Evolutionary conservation across 1,140 invertebrate genomes (phyloP).

Genomic region (Drosophila pandora): DNA sequence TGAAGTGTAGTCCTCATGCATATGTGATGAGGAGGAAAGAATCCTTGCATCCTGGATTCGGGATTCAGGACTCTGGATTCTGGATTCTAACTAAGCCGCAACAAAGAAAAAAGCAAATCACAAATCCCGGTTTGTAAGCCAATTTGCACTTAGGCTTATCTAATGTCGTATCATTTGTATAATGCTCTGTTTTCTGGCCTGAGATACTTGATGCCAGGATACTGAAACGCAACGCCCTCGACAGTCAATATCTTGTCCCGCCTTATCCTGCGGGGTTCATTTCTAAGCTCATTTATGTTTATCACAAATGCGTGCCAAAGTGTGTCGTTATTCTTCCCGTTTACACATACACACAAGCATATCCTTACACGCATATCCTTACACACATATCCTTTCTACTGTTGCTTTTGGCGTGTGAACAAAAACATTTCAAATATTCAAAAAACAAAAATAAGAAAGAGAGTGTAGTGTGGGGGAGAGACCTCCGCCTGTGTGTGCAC

Average conservation of each 20-base stretch:
- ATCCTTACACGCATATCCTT: no score
- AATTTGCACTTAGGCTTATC: slow-evolving; percentile 84
- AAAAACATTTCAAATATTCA: slow-evolving; percentile 82
- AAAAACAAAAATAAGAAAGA: slow-evolving; percentile 42
- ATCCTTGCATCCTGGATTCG: neutral
- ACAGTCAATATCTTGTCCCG: slow-evolving; percentile 50
- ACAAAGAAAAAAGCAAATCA: slow-evolving; percentile 33
- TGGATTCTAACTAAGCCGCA: slow-evolving; percentile 21
- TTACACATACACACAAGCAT: neutral
- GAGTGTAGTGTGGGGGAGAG: neutral
- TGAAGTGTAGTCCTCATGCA: slow-evolving; percentile 11
- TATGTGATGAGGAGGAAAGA: slow-evolving; percentile 25
- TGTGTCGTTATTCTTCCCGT: slow-evolving; percentile 75
- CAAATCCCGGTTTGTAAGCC: slow-evolving; percentile 84
- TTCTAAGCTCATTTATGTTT: slow-evolving; percentile 84
- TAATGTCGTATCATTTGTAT: slow-evolving; percentile 84
- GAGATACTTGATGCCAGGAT: slow-evolving; percentile 71
- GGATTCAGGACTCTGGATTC: neutral
- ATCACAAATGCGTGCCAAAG: slow-evolving; percentile 84
- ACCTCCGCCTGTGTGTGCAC: slow-evolving; percentile 13
- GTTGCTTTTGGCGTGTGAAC: slow-evolving; percentile 57
- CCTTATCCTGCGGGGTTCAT: slow-evolving; percentile 83
- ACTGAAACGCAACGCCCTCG: slow-evolving; percentile 16
- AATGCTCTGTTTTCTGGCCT: slow-evolving; percentile 76
- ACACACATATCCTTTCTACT: neutral